phyloP scores from a whole-genome alignment of 1,140 invertebrate species.

The Coptotermes formosanus region DNA sequence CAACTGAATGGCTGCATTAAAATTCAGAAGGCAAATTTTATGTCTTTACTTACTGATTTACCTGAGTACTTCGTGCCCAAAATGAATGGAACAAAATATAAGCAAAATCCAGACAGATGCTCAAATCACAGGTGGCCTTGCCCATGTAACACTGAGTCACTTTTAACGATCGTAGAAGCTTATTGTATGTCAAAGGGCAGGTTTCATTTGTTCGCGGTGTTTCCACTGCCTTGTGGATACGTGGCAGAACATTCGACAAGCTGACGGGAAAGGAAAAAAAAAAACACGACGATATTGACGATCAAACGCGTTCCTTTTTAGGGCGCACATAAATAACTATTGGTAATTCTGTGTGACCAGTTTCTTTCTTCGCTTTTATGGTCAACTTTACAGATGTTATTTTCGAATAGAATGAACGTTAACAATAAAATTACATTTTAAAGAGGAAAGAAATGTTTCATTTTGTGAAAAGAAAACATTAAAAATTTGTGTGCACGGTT shows the following conservation, averaged over 20 bases:
- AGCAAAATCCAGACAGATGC: background rate
- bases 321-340: background rate
- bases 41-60: background rate
- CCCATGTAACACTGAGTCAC: background rate
- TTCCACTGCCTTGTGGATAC: background rate
- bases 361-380: background rate
- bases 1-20: background rate
- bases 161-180: background rate
- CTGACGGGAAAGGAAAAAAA: background rate
- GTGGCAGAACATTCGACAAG: background rate
- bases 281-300: background rate
- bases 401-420: background rate
- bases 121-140: background rate
- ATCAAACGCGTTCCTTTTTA: background rate
- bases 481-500: background rate
- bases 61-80: background rate
- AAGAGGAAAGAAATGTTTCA: slow-evolving; percentile 1
- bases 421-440: slow-evolving; percentile 16
- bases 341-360: background rate
- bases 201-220: too few species aligned
- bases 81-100: too few species aligned
- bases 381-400: background rate
- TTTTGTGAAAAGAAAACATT: slow-evolving; percentile 13
- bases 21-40: too few species aligned
- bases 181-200: too few species aligned